Evolutionary conservation across 2,797 vertebrate species (phyloP).

Genomic region (Enteromius radiatus): DNA sequence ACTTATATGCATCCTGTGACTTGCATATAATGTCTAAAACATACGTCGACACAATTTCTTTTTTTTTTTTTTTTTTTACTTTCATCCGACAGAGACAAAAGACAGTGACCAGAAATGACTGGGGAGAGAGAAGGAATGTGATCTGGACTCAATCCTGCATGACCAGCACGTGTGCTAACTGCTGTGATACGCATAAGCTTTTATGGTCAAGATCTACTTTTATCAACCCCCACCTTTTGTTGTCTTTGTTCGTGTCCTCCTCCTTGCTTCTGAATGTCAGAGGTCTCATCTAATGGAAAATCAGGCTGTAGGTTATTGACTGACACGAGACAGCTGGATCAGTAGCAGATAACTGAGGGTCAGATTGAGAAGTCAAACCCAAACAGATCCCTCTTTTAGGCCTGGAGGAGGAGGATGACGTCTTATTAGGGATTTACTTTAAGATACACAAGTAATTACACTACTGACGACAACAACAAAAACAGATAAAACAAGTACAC

Average conservation of each 20-base stretch:
- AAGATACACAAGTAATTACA: conserved; percentile 28
- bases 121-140: neutral
- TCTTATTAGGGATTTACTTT: conserved; percentile 28
- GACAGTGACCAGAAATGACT: neutral
- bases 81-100: conserved; percentile 1
- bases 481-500: neutral
- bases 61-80: too few species aligned
- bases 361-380: conserved; percentile 29
- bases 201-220: conserved; percentile 1
- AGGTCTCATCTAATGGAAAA: conserved; percentile 30
- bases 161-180: neutral
- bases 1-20: neutral
- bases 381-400: conserved; percentile 20
- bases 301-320: conserved; percentile 28
- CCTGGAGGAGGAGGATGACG: conserved; percentile 2
- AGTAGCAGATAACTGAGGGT: conserved; percentile 18
- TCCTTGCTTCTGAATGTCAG: conserved; percentile 6
- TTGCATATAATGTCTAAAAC: neutral
- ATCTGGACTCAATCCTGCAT: conserved; percentile 6
- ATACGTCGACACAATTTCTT: neutral
- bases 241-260: neutral
- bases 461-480: conserved; percentile 32
- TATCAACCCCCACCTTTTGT: neutral
- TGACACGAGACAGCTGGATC: conserved; percentile 16
- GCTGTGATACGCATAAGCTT: neutral